These are phyloP conservation scores for Nemopilema nomurai DNA, from an alignment of 30 jellyfish, hydroid and myxozoan species.

Conservation along the genomic window DNA sequence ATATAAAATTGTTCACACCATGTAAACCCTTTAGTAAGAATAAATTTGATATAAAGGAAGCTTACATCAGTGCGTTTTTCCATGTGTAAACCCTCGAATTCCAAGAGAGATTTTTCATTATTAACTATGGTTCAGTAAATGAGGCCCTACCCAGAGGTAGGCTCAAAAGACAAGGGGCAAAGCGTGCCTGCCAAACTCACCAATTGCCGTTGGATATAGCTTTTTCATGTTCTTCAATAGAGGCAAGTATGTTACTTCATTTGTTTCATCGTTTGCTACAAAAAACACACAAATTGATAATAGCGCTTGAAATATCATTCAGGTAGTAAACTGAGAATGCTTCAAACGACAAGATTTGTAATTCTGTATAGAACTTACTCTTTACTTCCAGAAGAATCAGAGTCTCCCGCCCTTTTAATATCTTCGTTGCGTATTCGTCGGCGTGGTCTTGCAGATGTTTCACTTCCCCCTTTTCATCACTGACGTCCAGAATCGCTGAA, in stretches of 20 bases:
- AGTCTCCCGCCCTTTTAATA: conserved; percentile 52
- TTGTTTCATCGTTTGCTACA: conserved; percentile 14
- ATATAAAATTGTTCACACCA: too few species aligned
- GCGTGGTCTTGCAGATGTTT: conserved; percentile 55
- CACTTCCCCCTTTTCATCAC: conserved; percentile 63
- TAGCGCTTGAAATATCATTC: neutral
- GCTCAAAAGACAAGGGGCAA: neutral
- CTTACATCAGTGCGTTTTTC: too few species aligned
- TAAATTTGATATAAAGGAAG: too few species aligned
- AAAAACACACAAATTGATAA: neutral
- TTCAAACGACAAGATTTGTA: neutral
- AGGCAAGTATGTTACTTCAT: conserved; percentile 23
- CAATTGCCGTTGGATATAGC: conserved; percentile 38
- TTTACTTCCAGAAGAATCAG: conserved; percentile 38
- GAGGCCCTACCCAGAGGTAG: too few species aligned
- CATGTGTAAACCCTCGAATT: too few species aligned
- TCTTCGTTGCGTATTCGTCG: conserved; percentile 35
- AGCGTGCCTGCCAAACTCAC: neutral
- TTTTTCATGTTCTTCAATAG: conserved; percentile 35
- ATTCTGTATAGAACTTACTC: conserved; percentile 11
- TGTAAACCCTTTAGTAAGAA: too few species aligned
- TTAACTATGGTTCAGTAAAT: too few species aligned
- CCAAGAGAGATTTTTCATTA: too few species aligned
- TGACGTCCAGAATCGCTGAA: conserved; percentile 56
- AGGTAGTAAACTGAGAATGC: neutral